Evolutionary conservation across 2,113 vertebrate species (phyloP), one percentile per base, ranked within the genome.

Genomic region (Mungos mungo): DNA sequence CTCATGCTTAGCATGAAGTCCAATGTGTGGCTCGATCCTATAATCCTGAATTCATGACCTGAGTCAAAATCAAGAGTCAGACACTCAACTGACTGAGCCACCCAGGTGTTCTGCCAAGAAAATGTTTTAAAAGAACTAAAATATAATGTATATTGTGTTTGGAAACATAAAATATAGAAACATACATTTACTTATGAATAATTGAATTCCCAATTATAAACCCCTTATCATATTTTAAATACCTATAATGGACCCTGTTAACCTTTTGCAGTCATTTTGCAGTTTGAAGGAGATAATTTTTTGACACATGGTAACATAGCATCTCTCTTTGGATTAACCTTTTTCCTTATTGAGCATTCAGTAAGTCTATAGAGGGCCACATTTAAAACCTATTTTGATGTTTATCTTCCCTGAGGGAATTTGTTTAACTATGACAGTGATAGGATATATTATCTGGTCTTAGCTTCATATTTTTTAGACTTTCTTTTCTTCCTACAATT

Each of bases 161-260:
- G 25, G 68, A 87, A 12, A 86, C 8, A 60, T 69, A 18, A 83
- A 57, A 86, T 89, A 63, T 94, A 25, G 19, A 97, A 87, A 23
- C 13, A 80, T 60, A 3, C 0, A 41, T 71, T 90, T 97, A 50
- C 38, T 95, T 93, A 33, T 52, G 27, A 84, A 91, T 94, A 88
- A 81, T 72, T 94, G 47, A 97, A 81, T 97, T 96, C 12, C 25
- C 88, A 83, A 89, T 88, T 96, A 85, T 50, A 95, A 91, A 74
- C 12, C 1, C 69, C 94, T 93, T 86, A 23, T 3, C 86, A 12
- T 33, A 95, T 74, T 93, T 77, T 65, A 76, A 90, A 76, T 87
- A 82, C 33, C 15, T 52, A 14, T 76, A 89, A 60, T 65, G 63
- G 27, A 52, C 14, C 88, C 68, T 69, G n/a, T 84, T 72, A 88